Percentiles rank a stretch among this genome's conserved stretches.
These are phyloP conservation scores for Hylomyscus alleni DNA, from an alignment of 2,797 vertebrate species.

Conservation along the genomic window DNA sequence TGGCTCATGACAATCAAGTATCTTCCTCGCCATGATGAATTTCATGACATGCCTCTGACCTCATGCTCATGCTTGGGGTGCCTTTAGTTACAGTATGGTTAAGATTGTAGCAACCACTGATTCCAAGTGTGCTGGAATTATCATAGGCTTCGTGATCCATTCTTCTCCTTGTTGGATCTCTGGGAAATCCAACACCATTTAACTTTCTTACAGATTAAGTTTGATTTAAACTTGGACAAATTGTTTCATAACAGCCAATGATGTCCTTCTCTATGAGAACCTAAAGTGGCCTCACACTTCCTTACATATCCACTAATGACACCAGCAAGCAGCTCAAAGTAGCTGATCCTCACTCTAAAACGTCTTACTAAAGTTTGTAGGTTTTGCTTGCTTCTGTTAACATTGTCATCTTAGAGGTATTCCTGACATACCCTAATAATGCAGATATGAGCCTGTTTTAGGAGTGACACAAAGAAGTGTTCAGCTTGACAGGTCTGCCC, in stretches of 20 bases:
- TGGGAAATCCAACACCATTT: background rate
- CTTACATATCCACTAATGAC: background rate
- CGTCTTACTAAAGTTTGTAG: background rate
- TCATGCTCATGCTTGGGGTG: background rate
- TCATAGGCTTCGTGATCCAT: background rate
- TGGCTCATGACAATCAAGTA: background rate
- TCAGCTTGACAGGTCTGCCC: background rate
- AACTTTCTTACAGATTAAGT: background rate
- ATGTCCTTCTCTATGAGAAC: background rate
- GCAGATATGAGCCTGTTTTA: background rate
- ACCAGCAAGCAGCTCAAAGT: background rate
- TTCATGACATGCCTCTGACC: background rate
- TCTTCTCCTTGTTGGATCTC: background rate
- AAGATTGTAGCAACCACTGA: background rate
- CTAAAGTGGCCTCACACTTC: background rate
- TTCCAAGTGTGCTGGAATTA: background rate
- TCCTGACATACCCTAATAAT: constrained; percentile 3
- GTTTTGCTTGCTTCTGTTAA: background rate
- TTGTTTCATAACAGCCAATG: background rate
- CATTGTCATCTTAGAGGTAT: background rate
- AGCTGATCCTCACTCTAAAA: background rate
- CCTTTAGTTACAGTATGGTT: background rate
- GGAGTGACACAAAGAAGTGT: background rate
- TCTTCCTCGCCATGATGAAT: background rate
- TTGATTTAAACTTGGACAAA: background rate